Conservation (phyloP, 2,797 vertebrate species). For the Coregonus ussuriensis region DNA sequence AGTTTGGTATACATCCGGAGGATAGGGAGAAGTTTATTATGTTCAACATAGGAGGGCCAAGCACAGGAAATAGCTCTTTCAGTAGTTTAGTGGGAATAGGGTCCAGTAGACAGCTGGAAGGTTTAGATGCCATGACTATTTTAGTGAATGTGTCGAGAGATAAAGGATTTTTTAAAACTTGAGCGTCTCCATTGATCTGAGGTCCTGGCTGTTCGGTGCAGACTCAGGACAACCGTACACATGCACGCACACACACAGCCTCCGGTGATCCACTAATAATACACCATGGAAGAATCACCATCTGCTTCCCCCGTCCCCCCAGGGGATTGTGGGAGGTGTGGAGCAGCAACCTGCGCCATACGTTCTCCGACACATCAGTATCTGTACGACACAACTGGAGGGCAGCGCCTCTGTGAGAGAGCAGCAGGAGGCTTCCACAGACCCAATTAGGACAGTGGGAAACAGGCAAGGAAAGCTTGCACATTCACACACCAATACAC, state of each 20-base stretch:
- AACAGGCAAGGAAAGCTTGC: neutral
- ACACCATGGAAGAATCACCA: constrained; percentile 45
- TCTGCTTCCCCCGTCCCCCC: constrained; percentile 49
- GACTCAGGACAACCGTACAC: neutral
- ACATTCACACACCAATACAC: neutral
- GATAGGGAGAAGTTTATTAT: no score
- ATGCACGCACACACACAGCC: constrained; percentile 25
- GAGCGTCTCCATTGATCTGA: no score
- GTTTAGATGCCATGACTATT: no score
- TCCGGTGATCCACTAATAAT: constrained; percentile 47
- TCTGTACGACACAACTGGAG: constrained; percentile 30
- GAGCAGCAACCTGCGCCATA: constrained; percentile 38
- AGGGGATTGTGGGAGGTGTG: constrained; percentile 44
- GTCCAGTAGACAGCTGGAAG: no score
- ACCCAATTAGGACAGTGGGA: constrained; percentile 6
- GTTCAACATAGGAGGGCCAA: no score
- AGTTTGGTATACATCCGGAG: no score
- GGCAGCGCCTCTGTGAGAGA: neutral
- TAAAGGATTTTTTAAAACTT: no score
- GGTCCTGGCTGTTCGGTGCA: no score
- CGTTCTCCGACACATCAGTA: constrained; percentile 48
- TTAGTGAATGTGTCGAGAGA: no score
- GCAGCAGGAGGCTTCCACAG: neutral
- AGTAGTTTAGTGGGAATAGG: no score
- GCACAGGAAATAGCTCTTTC: no score